Conservation (phyloP, 2,797 vertebrate genomes). For the Centropyge bicolor region DNA sequence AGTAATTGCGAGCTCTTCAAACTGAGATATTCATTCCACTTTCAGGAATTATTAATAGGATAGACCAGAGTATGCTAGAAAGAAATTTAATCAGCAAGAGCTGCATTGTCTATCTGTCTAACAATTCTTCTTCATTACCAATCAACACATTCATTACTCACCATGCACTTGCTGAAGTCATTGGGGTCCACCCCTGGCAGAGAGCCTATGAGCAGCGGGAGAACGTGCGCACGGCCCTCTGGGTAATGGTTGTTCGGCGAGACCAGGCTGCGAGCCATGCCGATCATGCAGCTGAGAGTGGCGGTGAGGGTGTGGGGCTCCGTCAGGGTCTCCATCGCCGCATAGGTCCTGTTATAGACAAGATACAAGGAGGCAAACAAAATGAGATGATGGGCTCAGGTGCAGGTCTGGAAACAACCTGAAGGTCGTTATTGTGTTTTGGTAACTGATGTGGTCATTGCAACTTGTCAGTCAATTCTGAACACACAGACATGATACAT, state of each 20-base stretch:
- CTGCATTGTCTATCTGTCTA: conserved; percentile 61
- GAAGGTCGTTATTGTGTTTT: not conserved
- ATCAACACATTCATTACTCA: conserved; percentile 80
- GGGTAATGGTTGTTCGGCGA: conserved; percentile 91
- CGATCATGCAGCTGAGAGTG: conserved; percentile 97
- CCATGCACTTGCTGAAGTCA: conserved; percentile 99
- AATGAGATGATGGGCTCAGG: not conserved
- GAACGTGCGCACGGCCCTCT: conserved; percentile 94
- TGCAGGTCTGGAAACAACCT: not conserved
- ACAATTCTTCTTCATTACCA: conserved; percentile 67
- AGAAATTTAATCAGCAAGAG: conserved; percentile 66
- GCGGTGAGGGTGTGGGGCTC: conserved; percentile 98
- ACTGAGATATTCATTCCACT: conserved; percentile 70
- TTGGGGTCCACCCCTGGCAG: conserved; percentile 98
- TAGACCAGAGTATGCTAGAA: conserved; percentile 36
- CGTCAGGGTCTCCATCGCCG: conserved; percentile 95
- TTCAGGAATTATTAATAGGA: conserved; percentile 72
- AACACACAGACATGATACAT: not conserved
- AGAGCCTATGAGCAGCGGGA: conserved; percentile 96
- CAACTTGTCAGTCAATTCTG: not conserved
- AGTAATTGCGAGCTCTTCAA: conserved; percentile 72
- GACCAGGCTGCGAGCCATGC: conserved; percentile 95
- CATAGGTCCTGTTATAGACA: conserved; percentile 88
- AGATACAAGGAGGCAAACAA: not conserved
- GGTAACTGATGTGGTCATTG: not conserved